Percentiles rank a stretch among this genome's conserved stretches.
These are phyloP conservation scores for Lepidochitona cinerea DNA, from an alignment of 2,888 invertebrate species.

Conservation along the genomic window DNA sequence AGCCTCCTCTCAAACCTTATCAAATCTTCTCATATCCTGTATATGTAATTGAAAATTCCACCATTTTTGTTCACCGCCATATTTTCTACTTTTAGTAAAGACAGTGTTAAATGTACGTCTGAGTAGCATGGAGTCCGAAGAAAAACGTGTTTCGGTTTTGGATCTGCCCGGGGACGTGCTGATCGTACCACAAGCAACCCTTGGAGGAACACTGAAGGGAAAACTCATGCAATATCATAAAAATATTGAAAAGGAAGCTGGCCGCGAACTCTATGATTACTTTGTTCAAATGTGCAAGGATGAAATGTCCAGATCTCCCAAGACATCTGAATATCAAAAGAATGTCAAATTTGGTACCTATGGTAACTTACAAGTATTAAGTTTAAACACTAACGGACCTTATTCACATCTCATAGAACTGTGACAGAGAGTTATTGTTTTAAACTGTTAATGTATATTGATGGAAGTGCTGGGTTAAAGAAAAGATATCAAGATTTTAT, in stretches of 20 bases:
- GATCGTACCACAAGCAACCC: conserved; percentile 72
- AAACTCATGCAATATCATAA: conserved; percentile 71
- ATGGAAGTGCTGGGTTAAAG: too few relatives aligned
- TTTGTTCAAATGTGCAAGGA: conserved; percentile 47
- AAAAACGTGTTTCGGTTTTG: conserved; percentile 59
- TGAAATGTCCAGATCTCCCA: conserved; percentile 8
- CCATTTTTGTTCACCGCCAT: too few relatives aligned
- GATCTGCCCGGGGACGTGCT: conserved; percentile 71
- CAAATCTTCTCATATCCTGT: too few relatives aligned
- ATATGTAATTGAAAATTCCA: too few relatives aligned
- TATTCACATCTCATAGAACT: conserved; percentile 68
- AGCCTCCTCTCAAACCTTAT: too few relatives aligned
- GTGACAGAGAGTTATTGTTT: too few relatives aligned
- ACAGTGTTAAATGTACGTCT: conserved; percentile 56
- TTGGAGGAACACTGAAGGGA: conserved; percentile 71
- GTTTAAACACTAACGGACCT: conserved; percentile 70
- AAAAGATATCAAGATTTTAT: too few relatives aligned
- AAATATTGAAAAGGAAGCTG: conserved; percentile 69
- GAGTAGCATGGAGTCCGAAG: conserved; percentile 51
- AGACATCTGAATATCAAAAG: conserved; percentile 39
- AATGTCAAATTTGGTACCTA: conserved; percentile 67
- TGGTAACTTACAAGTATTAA: conserved; percentile 71
- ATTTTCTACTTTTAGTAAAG: conserved; percentile 53
- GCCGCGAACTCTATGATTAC: conserved; percentile 63
- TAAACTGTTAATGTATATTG: too few relatives aligned